Percentiles rank a stretch among this genome's conserved stretches.
Conservation (phyloP, 2,113 vertebrate species). For the Vidua chalybeata region DNA sequence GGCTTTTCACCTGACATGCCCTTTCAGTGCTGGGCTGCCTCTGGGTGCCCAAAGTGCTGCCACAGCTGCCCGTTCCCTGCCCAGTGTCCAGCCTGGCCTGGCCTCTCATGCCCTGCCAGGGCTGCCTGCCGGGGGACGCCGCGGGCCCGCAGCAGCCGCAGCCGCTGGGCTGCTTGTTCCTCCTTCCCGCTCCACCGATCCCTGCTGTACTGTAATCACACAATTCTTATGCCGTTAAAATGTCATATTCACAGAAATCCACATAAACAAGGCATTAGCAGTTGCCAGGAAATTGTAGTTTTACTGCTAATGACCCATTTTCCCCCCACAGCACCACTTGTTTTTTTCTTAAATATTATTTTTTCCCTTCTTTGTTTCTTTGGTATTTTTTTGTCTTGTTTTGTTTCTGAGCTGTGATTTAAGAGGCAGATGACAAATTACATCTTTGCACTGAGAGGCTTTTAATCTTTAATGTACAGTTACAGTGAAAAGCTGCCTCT, state of each 20-base stretch:
- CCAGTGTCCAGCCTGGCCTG: background rate
- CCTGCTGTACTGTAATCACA: conserved; percentile 77
- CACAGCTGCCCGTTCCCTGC: accelerated
- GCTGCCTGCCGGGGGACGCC: background rate
- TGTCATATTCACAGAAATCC: conserved; percentile 78
- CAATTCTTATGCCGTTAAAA: conserved; percentile 80
- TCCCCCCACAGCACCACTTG: background rate
- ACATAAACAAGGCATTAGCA: conserved; percentile 80
- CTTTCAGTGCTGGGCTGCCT: background rate
- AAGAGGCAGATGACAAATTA: conserved; percentile 30
- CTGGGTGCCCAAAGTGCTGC: background rate
- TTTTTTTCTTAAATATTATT: background rate
- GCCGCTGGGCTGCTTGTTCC: conserved; percentile 1
- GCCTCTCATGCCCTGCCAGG: accelerated
- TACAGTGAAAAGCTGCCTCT: background rate
- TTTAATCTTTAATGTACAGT: conserved; percentile 10
- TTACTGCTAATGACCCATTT: conserved; percentile 76
- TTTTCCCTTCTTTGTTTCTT: background rate
- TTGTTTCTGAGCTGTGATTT: conserved; percentile 28
- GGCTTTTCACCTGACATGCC: background rate
- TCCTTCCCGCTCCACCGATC: conserved; percentile 32
- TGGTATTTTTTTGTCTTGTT: background rate
- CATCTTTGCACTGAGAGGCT: conserved; percentile 11
- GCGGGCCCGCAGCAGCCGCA: background rate
- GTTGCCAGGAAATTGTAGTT: conserved; percentile 76